phyloP scores from a whole-genome alignment of 2,888 invertebrate genomes.

The Meteorus colon region DNA sequence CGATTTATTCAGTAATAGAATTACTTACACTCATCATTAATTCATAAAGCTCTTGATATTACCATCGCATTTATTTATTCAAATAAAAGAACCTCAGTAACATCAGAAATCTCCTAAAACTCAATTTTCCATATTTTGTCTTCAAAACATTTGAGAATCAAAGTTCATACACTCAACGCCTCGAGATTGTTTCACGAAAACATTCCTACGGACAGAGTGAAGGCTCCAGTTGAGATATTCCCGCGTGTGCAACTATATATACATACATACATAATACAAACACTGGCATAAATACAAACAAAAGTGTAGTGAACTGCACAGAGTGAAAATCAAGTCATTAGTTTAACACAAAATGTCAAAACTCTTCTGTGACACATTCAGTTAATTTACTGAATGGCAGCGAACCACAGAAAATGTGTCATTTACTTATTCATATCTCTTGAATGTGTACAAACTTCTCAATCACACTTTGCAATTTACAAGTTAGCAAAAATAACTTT shows the following conservation, averaged over 20 bases:
- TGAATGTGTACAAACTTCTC: neutral
- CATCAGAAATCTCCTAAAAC: no score
- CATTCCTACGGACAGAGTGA: neutral
- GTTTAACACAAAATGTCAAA: neutral
- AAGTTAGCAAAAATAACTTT: conserved; percentile 20
- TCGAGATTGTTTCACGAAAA: neutral
- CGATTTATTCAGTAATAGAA: no score
- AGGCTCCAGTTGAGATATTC: neutral
- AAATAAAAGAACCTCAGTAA: no score
- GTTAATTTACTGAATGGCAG: no score
- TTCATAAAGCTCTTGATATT: no score
- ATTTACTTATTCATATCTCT: neutral
- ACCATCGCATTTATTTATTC: no score
- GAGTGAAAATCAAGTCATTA: neutral
- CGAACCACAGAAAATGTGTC: neutral
- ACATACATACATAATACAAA: neutral
- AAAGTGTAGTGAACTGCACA: neutral
- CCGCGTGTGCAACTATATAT: neutral
- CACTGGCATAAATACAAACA: neutral
- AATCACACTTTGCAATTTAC: conserved; percentile 13
- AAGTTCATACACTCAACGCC: neutral
- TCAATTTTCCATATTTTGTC: no score
- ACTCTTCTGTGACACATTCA: neutral
- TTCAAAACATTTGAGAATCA: no score
- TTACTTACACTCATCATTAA: no score